These are phyloP conservation scores for Bombylius discolor DNA, from an alignment of 2,888 invertebrate genomes.

Conservation along the genomic window DNA sequence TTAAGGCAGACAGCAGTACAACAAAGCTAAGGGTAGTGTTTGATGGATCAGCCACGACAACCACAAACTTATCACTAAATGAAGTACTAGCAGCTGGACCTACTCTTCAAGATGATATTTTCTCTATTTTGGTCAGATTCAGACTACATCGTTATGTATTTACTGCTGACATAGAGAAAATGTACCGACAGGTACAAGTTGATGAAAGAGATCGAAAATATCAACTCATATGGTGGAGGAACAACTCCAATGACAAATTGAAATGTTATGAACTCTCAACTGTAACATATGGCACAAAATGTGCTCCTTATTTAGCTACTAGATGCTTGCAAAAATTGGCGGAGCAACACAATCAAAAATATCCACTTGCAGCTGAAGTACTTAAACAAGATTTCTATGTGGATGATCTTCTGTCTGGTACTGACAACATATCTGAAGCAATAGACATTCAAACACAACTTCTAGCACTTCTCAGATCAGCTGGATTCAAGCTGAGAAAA, in stretches of 20 bases:
- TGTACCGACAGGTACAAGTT: too few species aligned
- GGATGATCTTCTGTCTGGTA: slow-evolving; percentile 36
- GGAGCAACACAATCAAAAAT: slow-evolving; percentile 40
- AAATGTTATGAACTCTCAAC: slow-evolving; percentile 15
- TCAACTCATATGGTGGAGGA: slow-evolving; percentile 33
- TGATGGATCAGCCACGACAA: too few species aligned
- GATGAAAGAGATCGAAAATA: slow-evolving; percentile 16
- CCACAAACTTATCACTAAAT: too few species aligned
- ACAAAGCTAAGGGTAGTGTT: too few species aligned
- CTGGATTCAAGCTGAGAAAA: background rate
- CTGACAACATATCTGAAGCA: slow-evolving; percentile 30
- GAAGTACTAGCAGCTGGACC: too few species aligned
- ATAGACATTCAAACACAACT: slow-evolving; percentile 2
- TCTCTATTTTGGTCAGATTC: too few species aligned
- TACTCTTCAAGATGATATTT: too few species aligned
- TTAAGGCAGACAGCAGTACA: too few species aligned
- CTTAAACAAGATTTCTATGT: slow-evolving; percentile 38
- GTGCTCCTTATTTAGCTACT: slow-evolving; percentile 30
- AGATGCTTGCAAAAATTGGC: slow-evolving; percentile 28
- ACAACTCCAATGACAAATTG: slow-evolving; percentile 29
- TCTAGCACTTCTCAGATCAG: background rate
- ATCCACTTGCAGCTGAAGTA: slow-evolving; percentile 37
- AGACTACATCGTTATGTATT: too few species aligned
- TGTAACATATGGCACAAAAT: slow-evolving; percentile 16
- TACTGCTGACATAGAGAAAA: too few species aligned